Percentiles rank a stretch among this genome's conserved stretches.
These are phyloP conservation scores for Archilochus colubris DNA, from an alignment of 2,113 vertebrate species.

Conservation along the genomic window DNA sequence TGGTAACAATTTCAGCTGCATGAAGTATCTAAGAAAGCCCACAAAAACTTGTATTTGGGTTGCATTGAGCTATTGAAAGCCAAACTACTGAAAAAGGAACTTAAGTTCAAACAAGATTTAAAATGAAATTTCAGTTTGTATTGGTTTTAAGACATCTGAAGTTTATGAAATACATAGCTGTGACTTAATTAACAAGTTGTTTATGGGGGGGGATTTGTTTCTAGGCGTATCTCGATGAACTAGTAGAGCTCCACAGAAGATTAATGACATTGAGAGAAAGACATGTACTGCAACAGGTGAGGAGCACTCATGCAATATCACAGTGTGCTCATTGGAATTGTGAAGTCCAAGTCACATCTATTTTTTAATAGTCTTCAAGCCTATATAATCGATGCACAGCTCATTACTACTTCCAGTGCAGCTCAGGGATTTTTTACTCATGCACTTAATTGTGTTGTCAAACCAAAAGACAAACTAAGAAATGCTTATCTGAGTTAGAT, in stretches of 20 bases:
- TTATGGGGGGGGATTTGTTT: conserved; percentile 41
- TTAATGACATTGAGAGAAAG: conserved; percentile 96
- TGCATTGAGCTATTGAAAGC: not conserved
- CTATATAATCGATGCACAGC: not conserved
- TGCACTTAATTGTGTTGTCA: not conserved
- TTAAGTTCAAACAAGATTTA: not conserved
- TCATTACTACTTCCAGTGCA: not conserved
- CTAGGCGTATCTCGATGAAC: conserved; percentile 94
- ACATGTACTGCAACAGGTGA: conserved; percentile 96
- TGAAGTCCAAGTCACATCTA: not conserved
- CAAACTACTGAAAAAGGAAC: not conserved
- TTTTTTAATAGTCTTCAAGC: not conserved
- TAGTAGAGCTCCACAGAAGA: conserved; percentile 96
- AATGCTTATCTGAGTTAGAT: not conserved
- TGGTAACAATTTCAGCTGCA: not conserved
- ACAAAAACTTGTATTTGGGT: not conserved
- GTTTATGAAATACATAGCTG: not conserved
- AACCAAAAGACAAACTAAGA: no score
- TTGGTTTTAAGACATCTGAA: not conserved
- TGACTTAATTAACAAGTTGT: conserved; percentile 47
- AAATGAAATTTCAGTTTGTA: not conserved
- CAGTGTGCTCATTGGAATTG: not conserved
- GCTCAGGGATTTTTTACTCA: not conserved
- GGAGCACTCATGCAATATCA: conserved; percentile 10
- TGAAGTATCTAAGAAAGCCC: not conserved